A percentile compares a stretch with the other conserved stretches of the same genome.
These are phyloP conservation scores for Microctonus aethiopoides DNA, from an alignment of 2,888 invertebrate species.

Conservation along the genomic window DNA sequence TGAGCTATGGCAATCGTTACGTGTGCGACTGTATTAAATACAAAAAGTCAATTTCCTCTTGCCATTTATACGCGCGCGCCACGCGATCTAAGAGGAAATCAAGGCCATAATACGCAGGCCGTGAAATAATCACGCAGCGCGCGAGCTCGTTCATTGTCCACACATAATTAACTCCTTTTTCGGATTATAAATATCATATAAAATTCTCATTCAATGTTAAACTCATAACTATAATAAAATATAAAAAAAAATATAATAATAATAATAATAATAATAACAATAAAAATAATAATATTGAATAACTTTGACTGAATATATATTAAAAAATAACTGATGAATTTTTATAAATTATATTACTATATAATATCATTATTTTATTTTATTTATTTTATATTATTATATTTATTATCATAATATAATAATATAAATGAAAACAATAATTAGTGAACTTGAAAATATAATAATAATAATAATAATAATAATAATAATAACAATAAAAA, in stretches of 20 bases:
- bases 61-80: constrained; percentile 47
- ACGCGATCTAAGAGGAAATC: constrained; percentile 1
- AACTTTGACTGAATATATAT: too few species aligned
- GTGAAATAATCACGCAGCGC: constrained; percentile 21
- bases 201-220: background rate
- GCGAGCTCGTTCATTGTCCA: constrained; percentile 35
- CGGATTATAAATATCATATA: constrained; percentile 9
- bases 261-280: background rate
- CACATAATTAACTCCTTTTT: constrained; percentile 45
- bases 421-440: too few species aligned
- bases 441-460: too few species aligned
- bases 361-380: too few species aligned
- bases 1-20: constrained; percentile 19
- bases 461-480: too few species aligned
- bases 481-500: too few species aligned
- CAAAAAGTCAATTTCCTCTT: constrained; percentile 51
- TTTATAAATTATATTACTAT: too few species aligned
- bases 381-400: too few species aligned
- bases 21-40: constrained; percentile 8
- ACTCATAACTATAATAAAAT: background rate
- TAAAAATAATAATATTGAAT: too few species aligned
- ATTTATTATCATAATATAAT: too few species aligned
- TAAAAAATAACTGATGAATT: too few species aligned
- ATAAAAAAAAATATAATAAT: background rate
- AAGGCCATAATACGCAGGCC: constrained; percentile 14